Evolutionary conservation across 2,113 vertebrate species (phyloP).

Genomic region (Vicugna pacos): DNA sequence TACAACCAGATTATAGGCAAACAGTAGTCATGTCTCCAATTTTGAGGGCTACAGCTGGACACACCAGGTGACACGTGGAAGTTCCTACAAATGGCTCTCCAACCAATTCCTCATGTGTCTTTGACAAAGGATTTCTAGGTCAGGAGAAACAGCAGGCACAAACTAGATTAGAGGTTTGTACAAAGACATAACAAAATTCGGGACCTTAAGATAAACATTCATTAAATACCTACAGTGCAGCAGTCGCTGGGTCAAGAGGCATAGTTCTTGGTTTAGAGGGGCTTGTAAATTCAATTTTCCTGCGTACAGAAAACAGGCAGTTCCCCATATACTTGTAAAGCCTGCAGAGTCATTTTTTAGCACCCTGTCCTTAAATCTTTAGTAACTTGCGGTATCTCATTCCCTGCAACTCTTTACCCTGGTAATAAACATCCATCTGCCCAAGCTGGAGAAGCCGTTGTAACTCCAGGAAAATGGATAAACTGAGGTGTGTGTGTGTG

Average conservation of each 20-base stretch:
- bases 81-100: not conserved
- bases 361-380: conserved; percentile 54
- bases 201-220: conserved; percentile 59
- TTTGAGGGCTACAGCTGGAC: not conserved
- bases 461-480: not conserved
- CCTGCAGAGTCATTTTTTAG: conserved; percentile 48
- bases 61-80: accelerated
- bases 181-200: conserved; percentile 63
- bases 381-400: not conserved
- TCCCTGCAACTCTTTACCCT: not conserved
- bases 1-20: not conserved
- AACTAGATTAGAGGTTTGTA: conserved; percentile 39
- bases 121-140: not conserved
- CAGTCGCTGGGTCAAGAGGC: conserved; percentile 21
- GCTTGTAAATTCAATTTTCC: conserved; percentile 54
- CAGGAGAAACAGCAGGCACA: not conserved
- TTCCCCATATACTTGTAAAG: conserved; percentile 15
- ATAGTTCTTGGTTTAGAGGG: not conserved
- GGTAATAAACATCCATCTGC: not conserved
- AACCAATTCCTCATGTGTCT: not conserved
- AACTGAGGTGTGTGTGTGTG: accelerated
- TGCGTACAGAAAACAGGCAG: not conserved
- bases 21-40: not conserved
- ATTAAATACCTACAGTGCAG: not conserved
- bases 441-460: not conserved